phyloP scores from a whole-genome alignment of 1,140 invertebrate genomes.

The Helicoverpa armigera region DNA sequence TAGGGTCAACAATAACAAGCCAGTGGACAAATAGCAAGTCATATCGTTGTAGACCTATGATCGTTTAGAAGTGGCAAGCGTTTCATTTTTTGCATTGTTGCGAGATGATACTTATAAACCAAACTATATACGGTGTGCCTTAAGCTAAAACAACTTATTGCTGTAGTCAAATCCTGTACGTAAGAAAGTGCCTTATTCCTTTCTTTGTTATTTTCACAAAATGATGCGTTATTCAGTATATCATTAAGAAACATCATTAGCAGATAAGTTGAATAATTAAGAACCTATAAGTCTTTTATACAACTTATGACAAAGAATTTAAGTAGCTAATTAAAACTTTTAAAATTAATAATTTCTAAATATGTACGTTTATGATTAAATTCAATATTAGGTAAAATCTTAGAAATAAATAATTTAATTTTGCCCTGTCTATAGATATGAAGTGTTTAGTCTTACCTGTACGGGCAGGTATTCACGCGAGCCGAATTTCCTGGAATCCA shows the following conservation, averaged over 20 bases:
- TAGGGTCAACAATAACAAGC: slow-evolving; percentile 69
- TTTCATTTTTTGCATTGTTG: not conserved
- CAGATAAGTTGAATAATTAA: not conserved
- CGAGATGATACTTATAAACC: not conserved
- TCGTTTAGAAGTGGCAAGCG: slow-evolving; percentile 50
- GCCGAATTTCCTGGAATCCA: slow-evolving; percentile 85
- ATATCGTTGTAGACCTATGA: slow-evolving; percentile 66
- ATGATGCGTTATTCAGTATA: too few relatives aligned
- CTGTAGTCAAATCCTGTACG: too few relatives aligned
- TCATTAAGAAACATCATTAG: too few relatives aligned
- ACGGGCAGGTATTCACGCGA: slow-evolving; percentile 84
- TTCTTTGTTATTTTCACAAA: too few relatives aligned
- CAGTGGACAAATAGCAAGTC: slow-evolving; percentile 81
- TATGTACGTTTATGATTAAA: too few relatives aligned
- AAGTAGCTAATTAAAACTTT: not conserved
- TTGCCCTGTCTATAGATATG: slow-evolving; percentile 44
- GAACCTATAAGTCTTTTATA: not conserved
- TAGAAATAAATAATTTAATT: not conserved
- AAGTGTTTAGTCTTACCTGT: slow-evolving; percentile 72
- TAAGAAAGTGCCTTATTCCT: too few relatives aligned
- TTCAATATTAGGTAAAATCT: not conserved
- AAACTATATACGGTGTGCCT: too few relatives aligned
- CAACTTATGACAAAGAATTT: not conserved
- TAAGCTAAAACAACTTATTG: too few relatives aligned
- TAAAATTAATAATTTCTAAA: too few relatives aligned